Conservation (phyloP, 2,888 invertebrate species). For the Allophyes oxyacanthae region DNA sequence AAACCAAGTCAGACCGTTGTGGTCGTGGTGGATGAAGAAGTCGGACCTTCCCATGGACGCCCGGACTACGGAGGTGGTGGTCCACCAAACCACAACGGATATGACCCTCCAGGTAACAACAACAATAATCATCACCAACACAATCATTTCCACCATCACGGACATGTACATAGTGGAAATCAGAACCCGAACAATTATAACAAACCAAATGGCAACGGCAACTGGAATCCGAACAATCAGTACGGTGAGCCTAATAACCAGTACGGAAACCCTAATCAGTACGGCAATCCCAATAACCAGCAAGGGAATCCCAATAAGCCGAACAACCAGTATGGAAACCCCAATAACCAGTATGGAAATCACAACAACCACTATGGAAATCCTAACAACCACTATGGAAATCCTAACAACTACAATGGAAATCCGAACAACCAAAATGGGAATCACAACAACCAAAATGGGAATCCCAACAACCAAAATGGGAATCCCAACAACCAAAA, state of each 20-base stretch:
- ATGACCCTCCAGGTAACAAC: conserved; percentile 43
- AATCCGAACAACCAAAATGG: conserved; percentile 7
- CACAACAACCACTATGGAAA: conserved; percentile 1
- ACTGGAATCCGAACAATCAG: conserved; percentile 33
- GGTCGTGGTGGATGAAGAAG: conserved; percentile 59
- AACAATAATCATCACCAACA: conserved; percentile 32
- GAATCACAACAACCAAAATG: conserved; percentile 17
- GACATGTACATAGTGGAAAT: conserved; percentile 26
- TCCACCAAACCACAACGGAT: conserved; percentile 52
- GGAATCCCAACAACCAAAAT: conserved; percentile 29
- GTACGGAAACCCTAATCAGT: conserved; percentile 2
- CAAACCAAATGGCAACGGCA: conserved; percentile 27
- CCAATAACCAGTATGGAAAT: conserved; percentile 5
- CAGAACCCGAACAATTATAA: conserved; percentile 21
- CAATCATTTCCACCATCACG: conserved; percentile 24
- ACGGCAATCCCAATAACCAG: conserved; percentile 1
- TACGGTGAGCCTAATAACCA: conserved; percentile 15
- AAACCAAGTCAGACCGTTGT: conserved; percentile 62
- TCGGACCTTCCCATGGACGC: conserved; percentile 24
- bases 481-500: conserved; percentile 30
- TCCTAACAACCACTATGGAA: conserved; percentile 3
- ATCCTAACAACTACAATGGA: neutral
- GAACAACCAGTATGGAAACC: conserved; percentile 6
- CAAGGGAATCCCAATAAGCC: conserved; percentile 3
- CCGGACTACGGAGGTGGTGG: conserved; percentile 44